Percentiles rank a stretch among this genome's conserved stretches.
Evolutionary conservation across 1,140 invertebrate genomes (phyloP).

Genomic region (Teleopsis dalmanni): DNA sequence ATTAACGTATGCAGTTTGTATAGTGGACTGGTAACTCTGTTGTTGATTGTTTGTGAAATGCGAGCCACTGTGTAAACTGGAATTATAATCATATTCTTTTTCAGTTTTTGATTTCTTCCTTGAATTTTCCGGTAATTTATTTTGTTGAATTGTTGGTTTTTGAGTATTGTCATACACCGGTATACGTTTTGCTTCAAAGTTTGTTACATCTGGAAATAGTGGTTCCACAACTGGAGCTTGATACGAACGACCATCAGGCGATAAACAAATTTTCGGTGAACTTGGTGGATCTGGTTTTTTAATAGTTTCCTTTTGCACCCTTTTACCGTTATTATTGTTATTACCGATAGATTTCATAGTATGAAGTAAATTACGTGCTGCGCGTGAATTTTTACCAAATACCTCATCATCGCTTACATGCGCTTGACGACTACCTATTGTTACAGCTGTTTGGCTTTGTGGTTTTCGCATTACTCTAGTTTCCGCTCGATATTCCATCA

Average conservation of each 20-base stretch:
- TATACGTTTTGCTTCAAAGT: constrained; percentile 27
- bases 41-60: too few relatives aligned
- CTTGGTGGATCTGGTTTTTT: constrained; percentile 16
- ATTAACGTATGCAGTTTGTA: constrained; percentile 14
- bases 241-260: constrained; percentile 34
- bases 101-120: too few relatives aligned
- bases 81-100: too few relatives aligned
- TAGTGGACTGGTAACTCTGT: too few relatives aligned
- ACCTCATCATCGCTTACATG: constrained; percentile 39
- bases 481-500: constrained; percentile 51
- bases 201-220: constrained; percentile 32
- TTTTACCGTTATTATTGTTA: constrained; percentile 1
- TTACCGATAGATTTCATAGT: constrained; percentile 34
- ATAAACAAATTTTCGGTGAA: constrained; percentile 25
- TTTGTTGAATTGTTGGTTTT: neutral
- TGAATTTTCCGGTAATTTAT: neutral
- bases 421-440: constrained; percentile 23
- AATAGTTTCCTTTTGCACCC: neutral
- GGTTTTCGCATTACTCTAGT: constrained; percentile 59
- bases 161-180: constrained; percentile 15
- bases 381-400: constrained; percentile 33
- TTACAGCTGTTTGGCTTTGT: constrained; percentile 52
- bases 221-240: constrained; percentile 38
- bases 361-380: constrained; percentile 29
- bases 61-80: neutral